A percentile compares a stretch with the other conserved stretches of the same genome.
These are phyloP conservation scores for Triplophysa tibetana DNA, from an alignment of 2,113 vertebrate genomes.

Conservation along the genomic window DNA sequence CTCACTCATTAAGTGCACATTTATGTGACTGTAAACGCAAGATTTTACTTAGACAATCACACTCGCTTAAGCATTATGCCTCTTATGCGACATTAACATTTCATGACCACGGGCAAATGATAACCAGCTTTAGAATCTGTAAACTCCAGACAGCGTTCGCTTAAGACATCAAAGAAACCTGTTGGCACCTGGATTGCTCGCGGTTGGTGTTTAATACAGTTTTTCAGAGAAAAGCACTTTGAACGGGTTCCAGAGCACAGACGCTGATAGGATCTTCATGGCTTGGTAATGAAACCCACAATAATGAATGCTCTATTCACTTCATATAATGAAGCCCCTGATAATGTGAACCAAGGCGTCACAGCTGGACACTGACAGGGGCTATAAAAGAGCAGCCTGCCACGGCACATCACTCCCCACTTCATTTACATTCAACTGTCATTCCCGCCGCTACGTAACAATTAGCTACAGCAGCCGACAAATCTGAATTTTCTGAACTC, in stretches of 20 bases:
- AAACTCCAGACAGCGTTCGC: not conserved
- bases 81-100: constrained; percentile 11
- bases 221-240: constrained; percentile 26
- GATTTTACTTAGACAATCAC: constrained; percentile 13
- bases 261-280: constrained; percentile 38
- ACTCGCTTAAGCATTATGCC: not conserved
- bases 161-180: constrained; percentile 37
- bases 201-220: constrained; percentile 45
- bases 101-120: not conserved
- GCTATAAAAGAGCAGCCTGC: constrained; percentile 46
- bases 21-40: constrained; percentile 20
- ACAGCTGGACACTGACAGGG: constrained; percentile 44
- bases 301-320: constrained; percentile 49
- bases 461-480: constrained; percentile 40
- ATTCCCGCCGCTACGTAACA: constrained; percentile 52
- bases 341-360: constrained; percentile 51
- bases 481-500: constrained; percentile 22
- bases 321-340: constrained; percentile 52
- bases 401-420: constrained; percentile 41
- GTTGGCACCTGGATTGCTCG: constrained; percentile 18
- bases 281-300: constrained; percentile 52
- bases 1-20: constrained; percentile 19
- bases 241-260: constrained; percentile 6
- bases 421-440: constrained; percentile 66
- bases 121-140: constrained; percentile 8